Base-by-base conservation (phyloP, 2,113 vertebrate species). In the Amphiprion percula region DNA sequence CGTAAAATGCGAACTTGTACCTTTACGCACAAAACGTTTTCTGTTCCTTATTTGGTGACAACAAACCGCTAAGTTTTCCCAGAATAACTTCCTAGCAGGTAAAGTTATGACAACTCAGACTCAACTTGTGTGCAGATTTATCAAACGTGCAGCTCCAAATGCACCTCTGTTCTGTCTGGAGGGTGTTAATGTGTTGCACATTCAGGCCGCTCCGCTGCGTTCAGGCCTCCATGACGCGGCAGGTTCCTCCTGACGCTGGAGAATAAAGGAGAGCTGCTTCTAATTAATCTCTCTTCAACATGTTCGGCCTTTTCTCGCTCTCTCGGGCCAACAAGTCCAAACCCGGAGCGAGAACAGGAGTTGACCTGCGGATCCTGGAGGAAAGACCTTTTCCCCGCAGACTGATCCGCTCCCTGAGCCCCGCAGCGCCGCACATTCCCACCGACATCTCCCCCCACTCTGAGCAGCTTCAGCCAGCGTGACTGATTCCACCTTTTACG, bases 181-280 rank as follows among this genome's bases (percentile, higher is more conserved):
- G 83, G 83, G 86, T 85, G 90, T 87, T 94, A 92, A 94, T 92
- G 87, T 86, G 91, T 87, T 86, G 79, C 94, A 93, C 88, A 82
- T 92, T 91, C 63, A 77, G 79, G 76, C 61, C 68, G 23, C 68
- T 73, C 63, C 33, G 63, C 61, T 70, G 77, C 21, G 70, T 46
- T 66, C 82, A 28, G 84, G 66, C 79, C 86, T 70, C 68, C 65
- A 12, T 79, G 84, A 80, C 52, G 74, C 74, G 37, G 72, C 72
- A 72, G 76, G 82, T 75, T 63, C 24, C 61, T 80, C 74, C 54
- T 67, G 69, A 71, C 82, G 74, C 69, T 16, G 82, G 62, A 73
- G 74, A 44, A 74, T 19, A 49, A 63, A 53, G 52, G 19, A 68
- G 70, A 82, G 23, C 90, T 93, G 93, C 24, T 91, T 91, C 62